Evolutionary conservation across 2,888 invertebrate genomes (phyloP).

Genomic region (Drosophila antonietae): DNA sequence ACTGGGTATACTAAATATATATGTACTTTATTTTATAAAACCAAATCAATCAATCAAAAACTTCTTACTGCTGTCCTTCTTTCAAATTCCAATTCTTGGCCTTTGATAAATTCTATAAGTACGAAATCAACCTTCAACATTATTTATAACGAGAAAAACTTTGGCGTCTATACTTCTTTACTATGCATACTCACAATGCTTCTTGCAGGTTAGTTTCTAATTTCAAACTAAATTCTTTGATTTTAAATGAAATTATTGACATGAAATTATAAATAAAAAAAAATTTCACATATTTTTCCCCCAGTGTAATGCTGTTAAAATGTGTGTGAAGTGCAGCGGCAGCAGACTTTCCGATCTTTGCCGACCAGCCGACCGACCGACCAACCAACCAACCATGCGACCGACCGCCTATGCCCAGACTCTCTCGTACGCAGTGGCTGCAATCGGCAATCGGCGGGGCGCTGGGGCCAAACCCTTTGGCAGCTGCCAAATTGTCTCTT

Average conservation of each 20-base stretch:
- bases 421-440: conserved; percentile 5
- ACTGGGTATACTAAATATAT: no score
- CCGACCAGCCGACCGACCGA: background rate
- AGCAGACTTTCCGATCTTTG: conserved; percentile 36
- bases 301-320: conserved; percentile 56
- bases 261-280: background rate
- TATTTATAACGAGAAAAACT: no score
- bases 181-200: background rate
- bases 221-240: background rate
- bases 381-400: background rate
- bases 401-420: conserved; percentile 5
- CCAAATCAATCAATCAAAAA: no score
- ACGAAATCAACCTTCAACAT: no score
- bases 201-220: background rate
- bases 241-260: background rate
- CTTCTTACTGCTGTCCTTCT: no score
- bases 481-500: conserved; percentile 82
- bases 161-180: no score
- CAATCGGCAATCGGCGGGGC: conserved; percentile 37
- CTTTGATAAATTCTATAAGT: no score
- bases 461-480: conserved; percentile 61
- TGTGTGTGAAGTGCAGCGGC: conserved; percentile 73
- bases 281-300: background rate
- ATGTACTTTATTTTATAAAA: no score
- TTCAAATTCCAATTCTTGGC: no score